phyloP scores from a whole-genome alignment of 2,888 invertebrate genomes.

The Crossocerus cetratus region DNA sequence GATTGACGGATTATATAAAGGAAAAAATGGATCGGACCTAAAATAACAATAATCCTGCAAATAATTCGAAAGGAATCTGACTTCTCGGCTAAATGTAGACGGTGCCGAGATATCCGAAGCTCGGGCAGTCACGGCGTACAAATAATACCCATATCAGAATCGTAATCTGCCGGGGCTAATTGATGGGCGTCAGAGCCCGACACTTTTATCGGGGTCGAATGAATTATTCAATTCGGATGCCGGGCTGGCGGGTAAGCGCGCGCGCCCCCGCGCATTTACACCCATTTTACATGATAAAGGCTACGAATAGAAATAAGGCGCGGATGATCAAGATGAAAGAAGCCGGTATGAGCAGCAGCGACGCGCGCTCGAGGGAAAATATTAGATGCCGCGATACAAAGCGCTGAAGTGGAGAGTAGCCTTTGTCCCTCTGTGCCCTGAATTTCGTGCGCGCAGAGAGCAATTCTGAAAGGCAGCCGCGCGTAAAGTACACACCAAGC shows the following conservation, averaged over 20 bases:
- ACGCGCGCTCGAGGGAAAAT: not conserved
- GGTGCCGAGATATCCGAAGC: too few species aligned
- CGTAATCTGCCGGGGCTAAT: not conserved
- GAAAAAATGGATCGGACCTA: too few species aligned
- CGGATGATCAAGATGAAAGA: constrained; percentile 7
- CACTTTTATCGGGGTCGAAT: not conserved
- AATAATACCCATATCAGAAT: not conserved
- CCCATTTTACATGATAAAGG: not conserved
- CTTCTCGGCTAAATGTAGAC: too few species aligned
- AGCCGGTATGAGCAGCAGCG: constrained; percentile 15
- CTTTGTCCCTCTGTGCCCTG: too few species aligned
- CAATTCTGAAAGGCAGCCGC: too few species aligned
- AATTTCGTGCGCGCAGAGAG: too few species aligned
- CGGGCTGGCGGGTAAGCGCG: too few species aligned
- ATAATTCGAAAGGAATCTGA: too few species aligned
- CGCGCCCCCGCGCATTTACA: not conserved
- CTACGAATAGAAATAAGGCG: not conserved
- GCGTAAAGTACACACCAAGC: too few species aligned
- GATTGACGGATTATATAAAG: too few species aligned
- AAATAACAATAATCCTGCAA: too few species aligned
- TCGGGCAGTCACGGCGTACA: not conserved
- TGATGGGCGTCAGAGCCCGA: not conserved
- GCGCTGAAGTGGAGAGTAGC: not conserved
- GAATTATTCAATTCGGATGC: not conserved
- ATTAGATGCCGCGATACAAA: not conserved